Evolutionary conservation across 2,797 vertebrate species (phyloP).

Genomic region (Liasis olivaceus): DNA sequence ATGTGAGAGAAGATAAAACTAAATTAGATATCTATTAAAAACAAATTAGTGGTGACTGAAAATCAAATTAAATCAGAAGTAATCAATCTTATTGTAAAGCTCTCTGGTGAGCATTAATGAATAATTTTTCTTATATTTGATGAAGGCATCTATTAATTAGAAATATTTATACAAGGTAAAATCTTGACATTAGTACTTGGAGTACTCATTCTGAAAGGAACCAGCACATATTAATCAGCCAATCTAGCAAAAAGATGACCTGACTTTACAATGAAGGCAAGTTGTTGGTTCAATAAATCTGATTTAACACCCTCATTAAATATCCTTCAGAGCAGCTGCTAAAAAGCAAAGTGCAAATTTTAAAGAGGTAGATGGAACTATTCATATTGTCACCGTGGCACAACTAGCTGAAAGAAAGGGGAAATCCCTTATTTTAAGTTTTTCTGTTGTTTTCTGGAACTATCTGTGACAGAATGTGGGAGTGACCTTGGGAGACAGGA

Average conservation of each 20-base stretch:
- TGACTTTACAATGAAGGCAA: slow-evolving; percentile 28
- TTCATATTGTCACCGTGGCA: slow-evolving; percentile 21
- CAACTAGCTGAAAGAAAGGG: slow-evolving; percentile 28
- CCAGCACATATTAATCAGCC: slow-evolving; percentile 57
- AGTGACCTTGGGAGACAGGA: no score
- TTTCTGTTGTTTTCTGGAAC: slow-evolving; percentile 35
- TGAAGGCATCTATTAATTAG: slow-evolving; percentile 74
- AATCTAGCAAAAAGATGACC: slow-evolving; percentile 49
- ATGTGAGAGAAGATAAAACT: slow-evolving; percentile 59
- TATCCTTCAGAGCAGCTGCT: slow-evolving; percentile 26
- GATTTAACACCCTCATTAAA: slow-evolving; percentile 55
- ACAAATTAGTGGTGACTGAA: slow-evolving; percentile 67
- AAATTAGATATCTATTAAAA: slow-evolving; percentile 73
- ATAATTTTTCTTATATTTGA: slow-evolving; percentile 65
- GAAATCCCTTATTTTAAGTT: not conserved
- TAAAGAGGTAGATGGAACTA: slow-evolving; percentile 19
- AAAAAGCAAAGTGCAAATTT: slow-evolving; percentile 18
- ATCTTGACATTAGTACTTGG: slow-evolving; percentile 49
- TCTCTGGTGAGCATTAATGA: slow-evolving; percentile 65
- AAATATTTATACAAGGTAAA: slow-evolving; percentile 69
- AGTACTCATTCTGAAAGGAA: slow-evolving; percentile 52
- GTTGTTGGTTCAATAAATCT: slow-evolving; percentile 33
- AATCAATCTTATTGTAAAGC: slow-evolving; percentile 68
- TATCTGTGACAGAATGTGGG: slow-evolving; percentile 17
- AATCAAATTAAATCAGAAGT: slow-evolving; percentile 71